phyloP scores from a whole-genome alignment of 2,888 invertebrate genomes.

The Chrysina gloriosa region DNA sequence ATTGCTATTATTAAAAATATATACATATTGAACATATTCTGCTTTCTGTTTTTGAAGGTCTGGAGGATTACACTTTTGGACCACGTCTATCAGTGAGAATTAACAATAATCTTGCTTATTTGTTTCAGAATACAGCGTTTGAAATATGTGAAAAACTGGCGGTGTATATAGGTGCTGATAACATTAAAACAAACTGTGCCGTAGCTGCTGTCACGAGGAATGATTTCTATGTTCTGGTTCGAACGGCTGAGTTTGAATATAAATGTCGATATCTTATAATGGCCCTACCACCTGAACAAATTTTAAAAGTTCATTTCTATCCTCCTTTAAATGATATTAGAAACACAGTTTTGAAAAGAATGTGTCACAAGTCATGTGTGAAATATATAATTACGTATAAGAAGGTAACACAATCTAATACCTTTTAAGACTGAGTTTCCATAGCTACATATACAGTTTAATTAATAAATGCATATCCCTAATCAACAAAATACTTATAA shows the following conservation, averaged over 20 bases:
- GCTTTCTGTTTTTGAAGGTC: too few relatives aligned
- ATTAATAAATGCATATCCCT: too few relatives aligned
- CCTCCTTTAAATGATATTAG: slow-evolving; percentile 50
- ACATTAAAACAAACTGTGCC: slow-evolving; percentile 44
- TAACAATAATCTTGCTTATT: background rate
- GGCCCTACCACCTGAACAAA: slow-evolving; percentile 51
- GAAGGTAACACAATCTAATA: slow-evolving; percentile 44
- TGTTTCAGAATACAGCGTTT: slow-evolving; percentile 2
- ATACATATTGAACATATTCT: too few relatives aligned
- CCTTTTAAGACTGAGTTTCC: background rate
- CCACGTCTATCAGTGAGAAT: background rate
- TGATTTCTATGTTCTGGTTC: slow-evolving; percentile 44
- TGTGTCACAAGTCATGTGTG: slow-evolving; percentile 46
- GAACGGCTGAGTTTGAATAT: slow-evolving; percentile 46
- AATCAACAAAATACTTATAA: too few relatives aligned
- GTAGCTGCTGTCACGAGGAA: slow-evolving; percentile 48
- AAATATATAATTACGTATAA: slow-evolving; percentile 55
- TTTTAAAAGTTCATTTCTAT: slow-evolving; percentile 51
- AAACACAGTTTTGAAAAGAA: slow-evolving; percentile 40
- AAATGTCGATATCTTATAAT: slow-evolving; percentile 51
- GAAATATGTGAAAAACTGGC: slow-evolving; percentile 46
- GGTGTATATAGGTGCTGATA: slow-evolving; percentile 44
- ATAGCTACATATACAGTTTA: background rate
- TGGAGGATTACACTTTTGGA: too few relatives aligned
- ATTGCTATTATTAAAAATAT: too few relatives aligned